Conservation (phyloP, 92 coral and sea anemone species). For the Epizoanthus illoricatus region DNA sequence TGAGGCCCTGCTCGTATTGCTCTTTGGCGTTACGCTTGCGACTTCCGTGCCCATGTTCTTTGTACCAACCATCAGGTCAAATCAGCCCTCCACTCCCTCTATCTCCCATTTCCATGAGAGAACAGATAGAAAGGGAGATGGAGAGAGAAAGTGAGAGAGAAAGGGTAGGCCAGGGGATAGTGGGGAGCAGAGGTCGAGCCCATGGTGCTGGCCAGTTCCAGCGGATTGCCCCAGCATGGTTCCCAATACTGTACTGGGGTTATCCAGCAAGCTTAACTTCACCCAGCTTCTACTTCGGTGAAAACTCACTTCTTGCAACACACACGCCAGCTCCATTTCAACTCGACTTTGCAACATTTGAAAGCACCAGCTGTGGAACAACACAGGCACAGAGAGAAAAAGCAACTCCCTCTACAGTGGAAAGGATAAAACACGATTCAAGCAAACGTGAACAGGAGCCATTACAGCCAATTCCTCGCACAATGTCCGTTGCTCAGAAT, state of each 20-base stretch:
- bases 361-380: neutral
- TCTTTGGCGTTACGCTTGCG: conserved; percentile 18
- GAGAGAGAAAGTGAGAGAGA: conserved; percentile 11
- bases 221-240: neutral
- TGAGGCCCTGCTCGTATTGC: conserved; percentile 26
- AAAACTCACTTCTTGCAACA: neutral
- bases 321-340: neutral
- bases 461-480: neutral
- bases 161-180: neutral
- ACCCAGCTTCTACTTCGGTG: conserved; percentile 21
- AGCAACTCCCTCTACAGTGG: neutral
- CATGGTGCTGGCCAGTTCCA: neutral
- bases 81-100: conserved; percentile 4
- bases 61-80: conserved; percentile 13
- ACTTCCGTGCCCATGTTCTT: conserved; percentile 25
- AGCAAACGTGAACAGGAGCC: neutral
- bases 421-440: neutral
- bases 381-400: conserved; percentile 2
- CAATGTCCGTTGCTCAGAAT: neutral
- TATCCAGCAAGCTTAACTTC: neutral
- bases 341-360: neutral
- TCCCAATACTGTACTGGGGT: neutral
- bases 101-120: neutral
- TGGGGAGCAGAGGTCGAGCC: conserved; percentile 7
- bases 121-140: neutral